Evolutionary conservation across 2,888 invertebrate species (phyloP).

Genomic region (Andricus quercusramuli): DNA sequence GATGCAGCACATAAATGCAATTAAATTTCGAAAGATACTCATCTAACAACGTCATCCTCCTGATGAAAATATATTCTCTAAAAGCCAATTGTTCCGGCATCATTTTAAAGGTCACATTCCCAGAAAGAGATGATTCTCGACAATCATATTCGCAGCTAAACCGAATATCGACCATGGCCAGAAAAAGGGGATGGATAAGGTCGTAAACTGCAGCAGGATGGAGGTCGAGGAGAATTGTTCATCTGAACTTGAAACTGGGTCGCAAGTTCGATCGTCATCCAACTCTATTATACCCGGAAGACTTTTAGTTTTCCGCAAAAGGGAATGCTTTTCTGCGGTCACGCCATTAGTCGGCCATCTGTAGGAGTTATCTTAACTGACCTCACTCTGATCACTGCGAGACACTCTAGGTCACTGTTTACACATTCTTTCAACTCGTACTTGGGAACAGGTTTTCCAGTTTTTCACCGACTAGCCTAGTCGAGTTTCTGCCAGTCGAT

Average conservation of each 20-base stretch:
- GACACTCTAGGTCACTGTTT: constrained; percentile 41
- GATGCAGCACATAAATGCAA: too few species aligned
- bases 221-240: constrained; percentile 53
- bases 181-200: constrained; percentile 10
- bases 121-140: not conserved
- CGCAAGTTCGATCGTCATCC: constrained; percentile 53
- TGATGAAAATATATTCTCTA: too few species aligned
- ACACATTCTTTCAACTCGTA: constrained; percentile 31
- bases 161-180: not conserved
- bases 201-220: constrained; percentile 41
- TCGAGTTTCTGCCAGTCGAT: constrained; percentile 19
- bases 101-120: constrained; percentile 12
- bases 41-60: too few species aligned
- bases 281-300: constrained; percentile 20
- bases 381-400: constrained; percentile 21
- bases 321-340: constrained; percentile 45
- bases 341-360: not conserved
- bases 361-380: constrained; percentile 25
- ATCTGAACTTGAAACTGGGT: constrained; percentile 58
- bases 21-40: too few species aligned
- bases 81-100: too few species aligned
- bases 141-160: not conserved
- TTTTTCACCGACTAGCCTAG: constrained; percentile 11
- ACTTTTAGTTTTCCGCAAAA: constrained; percentile 42
- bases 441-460: constrained; percentile 32